These are phyloP conservation scores for Lepus americanus DNA, from an alignment of 2,113 vertebrate genomes.

Conservation along the genomic window DNA sequence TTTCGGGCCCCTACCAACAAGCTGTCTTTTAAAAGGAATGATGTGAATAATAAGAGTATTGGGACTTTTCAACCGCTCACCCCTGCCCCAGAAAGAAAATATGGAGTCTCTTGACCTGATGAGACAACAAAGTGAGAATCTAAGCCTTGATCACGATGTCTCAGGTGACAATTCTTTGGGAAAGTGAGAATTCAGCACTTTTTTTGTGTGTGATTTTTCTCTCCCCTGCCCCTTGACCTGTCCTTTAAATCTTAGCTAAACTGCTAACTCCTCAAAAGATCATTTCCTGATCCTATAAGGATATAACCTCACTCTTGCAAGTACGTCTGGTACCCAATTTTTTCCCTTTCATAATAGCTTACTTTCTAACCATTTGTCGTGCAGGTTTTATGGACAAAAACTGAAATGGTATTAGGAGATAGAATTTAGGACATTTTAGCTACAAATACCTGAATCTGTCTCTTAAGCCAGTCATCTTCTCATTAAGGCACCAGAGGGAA, in stretches of 20 bases:
- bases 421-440: constrained; percentile 4
- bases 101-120: neutral
- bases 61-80: neutral
- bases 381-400: neutral
- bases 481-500: neutral
- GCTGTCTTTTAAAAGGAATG: neutral
- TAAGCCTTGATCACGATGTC: constrained; percentile 16
- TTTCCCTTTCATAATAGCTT: constrained; percentile 11
- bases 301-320: constrained; percentile 31
- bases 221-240: neutral
- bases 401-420: constrained; percentile 7
- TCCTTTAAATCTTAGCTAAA: constrained; percentile 46
- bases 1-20: constrained; percentile 27
- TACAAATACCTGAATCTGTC: neutral
- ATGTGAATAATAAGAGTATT: neutral
- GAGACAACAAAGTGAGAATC: neutral
- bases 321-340: neutral
- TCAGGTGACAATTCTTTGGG: neutral
- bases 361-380: neutral
- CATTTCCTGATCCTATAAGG: neutral
- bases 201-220: neutral
- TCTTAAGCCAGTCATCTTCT: neutral
- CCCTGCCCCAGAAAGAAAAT: neutral
- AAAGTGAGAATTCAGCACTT: constrained; percentile 13
- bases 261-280: constrained; percentile 22